Evolutionary conservation across 2,888 invertebrate genomes (phyloP), one percentile per base, ranked within the genome.

Genomic region (Philonicus albiceps): DNA sequence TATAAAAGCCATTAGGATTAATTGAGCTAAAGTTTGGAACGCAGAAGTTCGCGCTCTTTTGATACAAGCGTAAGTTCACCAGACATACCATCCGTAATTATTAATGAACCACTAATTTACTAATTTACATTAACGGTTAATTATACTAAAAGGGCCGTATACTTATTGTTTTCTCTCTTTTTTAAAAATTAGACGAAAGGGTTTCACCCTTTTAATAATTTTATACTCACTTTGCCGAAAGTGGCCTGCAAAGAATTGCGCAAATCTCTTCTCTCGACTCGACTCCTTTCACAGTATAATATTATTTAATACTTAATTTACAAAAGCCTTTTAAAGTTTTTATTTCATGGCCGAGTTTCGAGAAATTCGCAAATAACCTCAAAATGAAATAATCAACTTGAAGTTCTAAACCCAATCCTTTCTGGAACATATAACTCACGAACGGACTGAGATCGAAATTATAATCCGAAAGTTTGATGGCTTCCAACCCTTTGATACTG

Each of bases 391-490:
- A 27, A 64, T 64, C 64, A 64, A 55, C 22, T 55, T 55, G 1
- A 11, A 55, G 55, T 55, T 55, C 11, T 8, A 8, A 55, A 64
- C 11, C 27, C 76, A 76, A 76, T 76, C 7, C 76, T 40, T 40
- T 37, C 22, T 40, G 13, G 43, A 76, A 22, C 1, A 3, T 11
- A 53, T 22, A 13, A 53, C 30, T 31, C 19, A 74, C 31, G 34
- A 16, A 74, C 31, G 16, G 53, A 30, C 80, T 27, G 16, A 22
- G 30, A 80, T 80, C 80, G 49, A 80, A 49, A 31, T 40, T 80
- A 40, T 80, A 80, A 43, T 80, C 80, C 49, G 0, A 27, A 43
- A 80, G 80, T 80, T 80, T 80, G 27, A 80, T 76, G 80, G 75
- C 43, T 78, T 74, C 80, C 72, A 84, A 74, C 73, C 37, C 27